phyloP scores from a whole-genome alignment of 2,888 invertebrate genomes.

The Augiades crinisus region DNA sequence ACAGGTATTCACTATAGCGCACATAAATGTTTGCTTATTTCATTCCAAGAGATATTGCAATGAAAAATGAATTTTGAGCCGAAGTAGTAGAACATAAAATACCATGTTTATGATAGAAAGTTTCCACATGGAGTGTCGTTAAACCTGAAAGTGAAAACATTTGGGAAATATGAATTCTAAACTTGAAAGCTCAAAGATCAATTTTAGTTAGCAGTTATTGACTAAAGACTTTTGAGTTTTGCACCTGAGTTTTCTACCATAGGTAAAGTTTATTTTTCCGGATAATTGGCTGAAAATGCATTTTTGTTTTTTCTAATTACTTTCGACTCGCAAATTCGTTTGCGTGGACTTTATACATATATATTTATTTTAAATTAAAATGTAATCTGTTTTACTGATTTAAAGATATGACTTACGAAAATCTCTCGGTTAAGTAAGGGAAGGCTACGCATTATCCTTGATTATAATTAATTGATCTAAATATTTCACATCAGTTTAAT shows the following conservation, averaged over 20 bases:
- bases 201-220: neutral
- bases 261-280: neutral
- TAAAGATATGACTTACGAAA: too few species aligned
- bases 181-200: neutral
- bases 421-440: too few species aligned
- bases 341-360: too few species aligned
- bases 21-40: conserved; percentile 15
- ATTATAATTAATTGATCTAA: too few species aligned
- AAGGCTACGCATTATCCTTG: too few species aligned
- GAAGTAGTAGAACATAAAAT: neutral
- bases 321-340: too few species aligned
- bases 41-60: neutral
- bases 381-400: too few species aligned
- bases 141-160: conserved; percentile 12
- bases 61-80: conserved; percentile 1
- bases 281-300: too few species aligned
- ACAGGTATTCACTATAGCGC: conserved; percentile 17
- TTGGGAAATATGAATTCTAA: neutral
- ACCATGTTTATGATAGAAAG: neutral
- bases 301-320: neutral
- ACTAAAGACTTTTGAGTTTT: neutral
- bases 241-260: neutral
- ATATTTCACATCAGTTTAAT: too few species aligned
- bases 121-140: conserved; percentile 16
- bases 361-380: too few species aligned